A percentile compares a stretch with the other conserved stretches of the same genome.
phyloP scores from a whole-genome alignment of 2,113 vertebrate species.

The Lycaon pictus region DNA sequence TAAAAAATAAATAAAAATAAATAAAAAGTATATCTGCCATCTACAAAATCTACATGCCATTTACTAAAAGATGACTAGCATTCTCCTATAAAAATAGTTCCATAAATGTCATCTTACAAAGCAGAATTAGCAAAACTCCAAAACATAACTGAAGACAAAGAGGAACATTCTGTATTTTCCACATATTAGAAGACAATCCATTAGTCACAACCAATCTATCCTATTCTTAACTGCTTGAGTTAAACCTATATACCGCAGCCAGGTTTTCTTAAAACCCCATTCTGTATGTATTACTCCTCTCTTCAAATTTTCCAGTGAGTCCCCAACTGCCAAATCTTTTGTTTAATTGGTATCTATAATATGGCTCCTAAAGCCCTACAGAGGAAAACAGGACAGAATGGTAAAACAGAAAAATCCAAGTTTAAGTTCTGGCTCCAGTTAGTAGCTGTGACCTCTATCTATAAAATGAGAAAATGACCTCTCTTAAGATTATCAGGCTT shows the following conservation, averaged over 20 bases:
- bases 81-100: slow-evolving; percentile 16
- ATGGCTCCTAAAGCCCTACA: neutral
- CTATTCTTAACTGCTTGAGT: neutral
- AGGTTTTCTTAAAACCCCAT: slow-evolving; percentile 32
- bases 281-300: neutral
- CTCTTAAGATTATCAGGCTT: neutral
- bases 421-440: slow-evolving; percentile 48
- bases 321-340: neutral
- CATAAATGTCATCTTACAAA: neutral
- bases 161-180: neutral
- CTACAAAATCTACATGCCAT: neutral
- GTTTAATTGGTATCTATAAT: neutral
- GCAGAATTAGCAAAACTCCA: slow-evolving; percentile 52
- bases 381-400: slow-evolving; percentile 1
- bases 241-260: slow-evolving; percentile 7
- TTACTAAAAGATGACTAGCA: slow-evolving; percentile 8
- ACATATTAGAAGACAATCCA: neutral
- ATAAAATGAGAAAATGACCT: neutral
- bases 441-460: neutral
- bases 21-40: neutral
- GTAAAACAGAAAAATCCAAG: neutral
- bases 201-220: neutral
- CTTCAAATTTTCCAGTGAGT: neutral
- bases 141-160: neutral
- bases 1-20: no score